A percentile compares a stretch with the other conserved stretches of the same genome.
Evolutionary conservation across 1,140 invertebrate genomes (phyloP).

Genomic region (Pogonognathellus flavescens): DNA sequence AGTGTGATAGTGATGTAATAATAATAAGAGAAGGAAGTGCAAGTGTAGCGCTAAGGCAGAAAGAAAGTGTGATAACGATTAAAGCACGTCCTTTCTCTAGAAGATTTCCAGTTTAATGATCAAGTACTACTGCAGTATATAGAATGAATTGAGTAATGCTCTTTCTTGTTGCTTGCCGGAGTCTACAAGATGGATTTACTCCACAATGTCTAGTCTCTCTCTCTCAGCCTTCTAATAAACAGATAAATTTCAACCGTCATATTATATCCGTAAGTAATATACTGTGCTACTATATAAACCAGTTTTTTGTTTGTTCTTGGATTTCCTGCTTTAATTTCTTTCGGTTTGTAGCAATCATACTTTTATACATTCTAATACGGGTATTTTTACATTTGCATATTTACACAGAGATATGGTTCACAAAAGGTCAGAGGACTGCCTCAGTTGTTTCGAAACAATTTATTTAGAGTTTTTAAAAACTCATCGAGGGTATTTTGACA

Average conservation of each 20-base stretch:
- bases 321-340: too few relatives aligned
- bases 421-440: too few relatives aligned
- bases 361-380: too few relatives aligned
- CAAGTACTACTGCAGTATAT: conserved; percentile 12
- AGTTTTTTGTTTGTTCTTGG: background rate
- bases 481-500: too few relatives aligned
- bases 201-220: background rate
- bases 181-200: background rate
- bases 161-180: conserved; percentile 16
- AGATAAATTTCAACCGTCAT: background rate
- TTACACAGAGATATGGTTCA: too few relatives aligned
- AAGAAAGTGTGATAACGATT: conserved; percentile 49
- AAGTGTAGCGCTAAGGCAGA: background rate
- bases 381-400: too few relatives aligned
- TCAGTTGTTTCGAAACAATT: too few relatives aligned
- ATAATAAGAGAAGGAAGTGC: too few relatives aligned
- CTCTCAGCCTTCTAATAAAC: background rate
- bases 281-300: background rate
- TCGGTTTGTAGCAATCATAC: too few relatives aligned
- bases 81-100: conserved; percentile 42
- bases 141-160: conserved; percentile 41
- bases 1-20: too few relatives aligned
- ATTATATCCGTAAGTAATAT: background rate
- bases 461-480: too few relatives aligned
- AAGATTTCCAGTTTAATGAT: conserved; percentile 43